phyloP scores from a whole-genome alignment of 2,797 vertebrate genomes.

The Sylvia borin region DNA sequence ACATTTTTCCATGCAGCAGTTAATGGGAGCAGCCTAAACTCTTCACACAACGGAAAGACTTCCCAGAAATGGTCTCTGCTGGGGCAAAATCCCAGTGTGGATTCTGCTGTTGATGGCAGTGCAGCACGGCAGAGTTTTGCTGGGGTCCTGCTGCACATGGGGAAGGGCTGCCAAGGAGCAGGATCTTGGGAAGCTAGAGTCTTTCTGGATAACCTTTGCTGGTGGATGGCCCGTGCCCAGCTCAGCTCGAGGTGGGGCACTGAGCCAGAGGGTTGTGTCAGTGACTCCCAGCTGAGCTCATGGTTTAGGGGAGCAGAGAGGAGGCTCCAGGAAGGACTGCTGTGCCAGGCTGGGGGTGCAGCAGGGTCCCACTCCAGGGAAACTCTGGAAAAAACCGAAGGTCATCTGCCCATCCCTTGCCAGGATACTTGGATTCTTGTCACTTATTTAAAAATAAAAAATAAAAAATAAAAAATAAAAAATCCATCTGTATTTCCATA shows the following conservation, averaged over 20 bases:
- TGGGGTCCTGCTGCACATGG: neutral
- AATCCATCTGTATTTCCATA: neutral
- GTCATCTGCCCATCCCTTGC: neutral
- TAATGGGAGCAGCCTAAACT: neutral
- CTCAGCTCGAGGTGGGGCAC: neutral
- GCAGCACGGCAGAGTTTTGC: rapidly evolving
- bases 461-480: no score
- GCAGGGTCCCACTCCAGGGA: neutral
- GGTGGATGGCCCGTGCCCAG: neutral
- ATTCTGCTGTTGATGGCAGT: neutral
- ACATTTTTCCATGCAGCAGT: rapidly evolving
- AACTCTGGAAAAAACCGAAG: neutral
- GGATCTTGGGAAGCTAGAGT: neutral
- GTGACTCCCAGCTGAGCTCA: neutral
- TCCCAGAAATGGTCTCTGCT: neutral
- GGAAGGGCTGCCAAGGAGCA: neutral
- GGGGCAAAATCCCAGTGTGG: neutral
- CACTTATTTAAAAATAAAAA: neutral
- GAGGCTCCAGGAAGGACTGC: neutral
- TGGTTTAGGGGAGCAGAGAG: neutral
- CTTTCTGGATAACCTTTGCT: neutral
- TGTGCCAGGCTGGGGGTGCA: neutral
- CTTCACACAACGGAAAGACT: neutral
- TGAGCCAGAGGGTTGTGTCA: neutral
- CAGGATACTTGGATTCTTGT: neutral